These are phyloP conservation scores for Prosapia bicincta DNA, from an alignment of 2,888 invertebrate species.

Conservation along the genomic window DNA sequence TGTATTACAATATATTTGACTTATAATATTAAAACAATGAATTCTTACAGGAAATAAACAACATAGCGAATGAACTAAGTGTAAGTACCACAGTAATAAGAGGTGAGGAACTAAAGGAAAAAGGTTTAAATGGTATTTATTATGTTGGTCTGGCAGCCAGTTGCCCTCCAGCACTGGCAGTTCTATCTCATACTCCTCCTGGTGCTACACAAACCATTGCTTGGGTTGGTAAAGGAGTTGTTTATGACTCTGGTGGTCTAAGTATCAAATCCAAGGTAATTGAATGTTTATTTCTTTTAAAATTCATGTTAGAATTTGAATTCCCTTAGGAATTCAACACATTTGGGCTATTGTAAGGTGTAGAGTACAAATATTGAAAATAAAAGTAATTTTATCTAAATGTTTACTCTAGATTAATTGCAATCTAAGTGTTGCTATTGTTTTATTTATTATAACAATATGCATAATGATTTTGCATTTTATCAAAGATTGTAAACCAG, in stretches of 20 bases:
- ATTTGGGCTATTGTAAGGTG: too few species aligned
- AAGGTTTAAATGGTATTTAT: slow-evolving; percentile 84
- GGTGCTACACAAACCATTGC: slow-evolving; percentile 65
- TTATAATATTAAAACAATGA: too few species aligned
- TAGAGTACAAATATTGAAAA: too few species aligned
- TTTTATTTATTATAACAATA: too few species aligned
- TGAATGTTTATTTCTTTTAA: slow-evolving; percentile 3
- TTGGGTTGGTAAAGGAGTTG: slow-evolving; percentile 92
- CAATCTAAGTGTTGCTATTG: too few species aligned
- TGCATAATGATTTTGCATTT: too few species aligned
- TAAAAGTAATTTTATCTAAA: too few species aligned
- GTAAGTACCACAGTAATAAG: slow-evolving; percentile 67
- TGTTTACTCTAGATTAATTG: too few species aligned
- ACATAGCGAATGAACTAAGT: slow-evolving; percentile 61
- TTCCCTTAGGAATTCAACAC: too few species aligned
- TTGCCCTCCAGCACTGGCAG: slow-evolving; percentile 56
- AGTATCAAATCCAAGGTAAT: slow-evolving; percentile 82
- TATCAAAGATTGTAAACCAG: too few species aligned
- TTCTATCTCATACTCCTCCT: slow-evolving; percentile 59
- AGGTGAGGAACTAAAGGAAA: slow-evolving; percentile 69
- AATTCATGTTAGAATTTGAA: neutral
- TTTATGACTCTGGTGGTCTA: slow-evolving; percentile 90
- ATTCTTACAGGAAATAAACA: slow-evolving; percentile 58
- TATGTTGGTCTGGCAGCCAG: slow-evolving; percentile 68
- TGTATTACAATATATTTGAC: too few species aligned